These are phyloP conservation scores for Sebastes minor DNA, from an alignment of 2,797 vertebrate genomes.

Conservation along the genomic window DNA sequence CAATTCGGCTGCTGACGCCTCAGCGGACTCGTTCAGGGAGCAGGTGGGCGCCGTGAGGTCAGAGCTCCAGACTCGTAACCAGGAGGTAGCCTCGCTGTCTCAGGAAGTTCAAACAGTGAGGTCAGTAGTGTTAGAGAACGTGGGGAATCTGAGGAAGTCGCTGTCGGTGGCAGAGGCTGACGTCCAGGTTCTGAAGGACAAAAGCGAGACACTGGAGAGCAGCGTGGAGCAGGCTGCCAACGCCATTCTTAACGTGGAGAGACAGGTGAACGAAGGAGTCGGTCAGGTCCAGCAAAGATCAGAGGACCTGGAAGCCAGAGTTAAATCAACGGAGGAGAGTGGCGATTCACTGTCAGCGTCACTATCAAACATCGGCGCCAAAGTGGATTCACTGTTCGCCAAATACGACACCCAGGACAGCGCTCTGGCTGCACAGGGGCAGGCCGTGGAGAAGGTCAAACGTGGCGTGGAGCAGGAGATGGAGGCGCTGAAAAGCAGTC, in stretches of 20 bases:
- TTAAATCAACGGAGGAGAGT: constrained; percentile 82
- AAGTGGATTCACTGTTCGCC: constrained; percentile 78
- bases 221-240: constrained; percentile 71
- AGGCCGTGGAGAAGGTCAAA: constrained; percentile 64
- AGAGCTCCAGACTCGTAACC: constrained; percentile 91
- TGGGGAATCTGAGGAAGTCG: constrained; percentile 80
- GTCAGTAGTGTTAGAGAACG: constrained; percentile 77
- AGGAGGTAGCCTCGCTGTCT: constrained; percentile 88
- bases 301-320: constrained; percentile 79
- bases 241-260: constrained; percentile 64
- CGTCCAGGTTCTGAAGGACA: constrained; percentile 75
- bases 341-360: constrained; percentile 61
- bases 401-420: constrained; percentile 78
- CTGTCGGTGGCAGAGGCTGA: constrained; percentile 76
- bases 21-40: constrained; percentile 81
- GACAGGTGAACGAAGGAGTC: constrained; percentile 51
- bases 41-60: constrained; percentile 86
- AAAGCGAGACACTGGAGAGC: constrained; percentile 74
- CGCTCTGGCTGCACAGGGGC: constrained; percentile 71
- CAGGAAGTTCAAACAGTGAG: constrained; percentile 87
- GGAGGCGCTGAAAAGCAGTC: constrained; percentile 77
- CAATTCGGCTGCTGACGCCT: constrained; percentile 74
- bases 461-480: constrained; percentile 75
- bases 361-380: constrained; percentile 68
- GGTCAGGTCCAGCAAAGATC: constrained; percentile 69